Percentiles rank a stretch among this genome's conserved stretches.
These are phyloP conservation scores for Turritopsis rubra DNA, from an alignment of 30 jellyfish, hydroid and myxozoan genomes.

Conservation along the genomic window DNA sequence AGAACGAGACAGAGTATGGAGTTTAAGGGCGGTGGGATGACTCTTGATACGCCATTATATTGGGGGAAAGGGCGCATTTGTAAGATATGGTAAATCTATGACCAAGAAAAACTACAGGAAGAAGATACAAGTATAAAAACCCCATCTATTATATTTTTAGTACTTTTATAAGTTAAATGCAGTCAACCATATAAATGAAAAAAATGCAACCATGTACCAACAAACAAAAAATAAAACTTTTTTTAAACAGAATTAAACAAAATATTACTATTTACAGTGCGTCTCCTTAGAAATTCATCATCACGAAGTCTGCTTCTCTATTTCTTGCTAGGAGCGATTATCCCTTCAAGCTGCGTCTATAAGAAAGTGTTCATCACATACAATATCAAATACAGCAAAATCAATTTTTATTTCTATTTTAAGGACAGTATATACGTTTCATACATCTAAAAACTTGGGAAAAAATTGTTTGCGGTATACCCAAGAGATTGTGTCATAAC, in stretches of 20 bases:
- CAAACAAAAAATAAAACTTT: neutral
- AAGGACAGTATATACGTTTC: no score
- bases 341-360: neutral
- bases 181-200: neutral
- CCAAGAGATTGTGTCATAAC: no score
- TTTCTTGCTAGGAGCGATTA: neutral
- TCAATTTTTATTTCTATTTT: no score
- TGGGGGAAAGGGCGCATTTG: neutral
- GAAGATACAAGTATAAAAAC: neutral
- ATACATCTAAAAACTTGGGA: no score
- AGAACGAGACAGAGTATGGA: no score
- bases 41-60: no score
- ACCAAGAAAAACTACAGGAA: neutral
- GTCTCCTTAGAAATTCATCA: neutral
- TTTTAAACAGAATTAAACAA: no score
- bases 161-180: neutral
- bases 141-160: neutral
- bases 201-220: neutral
- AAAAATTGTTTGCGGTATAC: no score
- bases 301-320: neutral
- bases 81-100: neutral
- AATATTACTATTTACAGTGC: neutral
- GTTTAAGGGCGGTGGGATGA: no score
- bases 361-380: neutral
- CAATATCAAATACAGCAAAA: neutral